These are phyloP conservation scores for Andrena cerasifolii DNA, from an alignment of 1,140 invertebrate species.

Conservation along the genomic window DNA sequence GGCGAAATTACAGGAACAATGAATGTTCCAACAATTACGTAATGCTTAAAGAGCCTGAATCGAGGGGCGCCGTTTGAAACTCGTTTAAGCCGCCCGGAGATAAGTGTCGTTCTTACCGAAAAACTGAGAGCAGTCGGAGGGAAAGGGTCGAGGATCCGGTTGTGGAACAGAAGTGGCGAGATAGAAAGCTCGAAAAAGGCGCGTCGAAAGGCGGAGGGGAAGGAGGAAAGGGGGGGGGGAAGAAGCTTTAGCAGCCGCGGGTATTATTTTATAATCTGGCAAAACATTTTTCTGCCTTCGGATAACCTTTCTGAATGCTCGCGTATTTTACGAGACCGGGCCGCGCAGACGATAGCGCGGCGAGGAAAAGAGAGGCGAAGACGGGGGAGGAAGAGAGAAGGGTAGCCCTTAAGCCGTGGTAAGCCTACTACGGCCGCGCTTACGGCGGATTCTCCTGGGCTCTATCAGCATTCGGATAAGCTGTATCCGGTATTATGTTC, in stretches of 20 bases:
- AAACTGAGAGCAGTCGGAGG: not conserved
- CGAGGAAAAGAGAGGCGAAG: not conserved
- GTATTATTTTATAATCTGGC: conserved; percentile 52
- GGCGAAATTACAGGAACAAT: no score
- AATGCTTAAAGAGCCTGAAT: not conserved
- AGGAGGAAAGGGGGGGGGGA: no score
- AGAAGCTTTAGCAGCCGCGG: not conserved
- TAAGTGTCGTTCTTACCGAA: not conserved
- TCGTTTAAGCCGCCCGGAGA: not conserved
- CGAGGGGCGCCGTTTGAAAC: not conserved
- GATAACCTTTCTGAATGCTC: conserved; percentile 59
- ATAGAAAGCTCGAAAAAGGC: not conserved
- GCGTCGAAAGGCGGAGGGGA: not conserved
- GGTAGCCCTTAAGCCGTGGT: conserved; percentile 65
- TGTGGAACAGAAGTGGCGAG: not conserved
- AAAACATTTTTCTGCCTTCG: conserved; percentile 64
- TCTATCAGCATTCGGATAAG: conserved; percentile 77
- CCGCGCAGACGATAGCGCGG: conserved; percentile 32
- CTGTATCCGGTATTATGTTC: conserved; percentile 73
- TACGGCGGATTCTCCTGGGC: conserved; percentile 69
- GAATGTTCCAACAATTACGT: not conserved
- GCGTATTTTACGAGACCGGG: conserved; percentile 48
- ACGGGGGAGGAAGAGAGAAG: conserved; percentile 26
- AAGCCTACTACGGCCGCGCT: conserved; percentile 73
- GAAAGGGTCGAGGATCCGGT: not conserved